A percentile compares a stretch with the other conserved stretches of the same genome.
Evolutionary conservation across 37 sponge, comb jelly and placozoan species (phyloP).

Genomic region (Lycopodina hypogea): DNA sequence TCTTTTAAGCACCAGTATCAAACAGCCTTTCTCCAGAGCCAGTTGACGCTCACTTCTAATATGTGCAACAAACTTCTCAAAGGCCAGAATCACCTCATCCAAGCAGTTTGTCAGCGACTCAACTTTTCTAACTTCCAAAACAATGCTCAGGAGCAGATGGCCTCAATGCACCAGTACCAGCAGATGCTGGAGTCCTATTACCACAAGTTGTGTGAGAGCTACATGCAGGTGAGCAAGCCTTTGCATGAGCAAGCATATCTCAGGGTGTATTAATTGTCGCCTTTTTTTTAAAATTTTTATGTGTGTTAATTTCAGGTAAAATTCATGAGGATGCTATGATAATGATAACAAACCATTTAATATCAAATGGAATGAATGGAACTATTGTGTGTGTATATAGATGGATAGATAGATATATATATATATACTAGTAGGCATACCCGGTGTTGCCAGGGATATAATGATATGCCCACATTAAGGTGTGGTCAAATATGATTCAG

Average conservation of each 20-base stretch:
- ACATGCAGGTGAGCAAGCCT: conserved; percentile 16
- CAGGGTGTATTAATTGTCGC: neutral
- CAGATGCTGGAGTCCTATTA: conserved; percentile 54
- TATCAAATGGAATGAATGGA: no score
- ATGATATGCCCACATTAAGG: no score
- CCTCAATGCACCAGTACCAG: conserved; percentile 51
- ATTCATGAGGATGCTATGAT: no score
- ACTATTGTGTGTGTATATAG: no score
- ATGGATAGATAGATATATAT: no score
- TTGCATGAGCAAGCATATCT: no score
- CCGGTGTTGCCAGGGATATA: no score
- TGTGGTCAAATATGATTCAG: no score
- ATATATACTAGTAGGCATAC: no score
- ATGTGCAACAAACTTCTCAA: conserved; percentile 66
- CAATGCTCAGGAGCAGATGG: conserved; percentile 36
- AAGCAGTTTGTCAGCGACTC: conserved; percentile 30
- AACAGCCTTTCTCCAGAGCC: conserved; percentile 31
- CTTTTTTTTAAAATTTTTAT: neutral
- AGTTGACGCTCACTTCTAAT: conserved; percentile 42
- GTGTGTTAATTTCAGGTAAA: no score
- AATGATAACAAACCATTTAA: no score
- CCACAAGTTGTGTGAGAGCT: conserved; percentile 24
- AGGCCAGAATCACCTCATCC: conserved; percentile 47
- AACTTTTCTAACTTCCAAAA: neutral
- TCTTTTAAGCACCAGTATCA: neutral